These are phyloP conservation scores for Phacellophora camtschatica DNA, from an alignment of 30 jellyfish, hydroid and myxozoan species.

Conservation along the genomic window DNA sequence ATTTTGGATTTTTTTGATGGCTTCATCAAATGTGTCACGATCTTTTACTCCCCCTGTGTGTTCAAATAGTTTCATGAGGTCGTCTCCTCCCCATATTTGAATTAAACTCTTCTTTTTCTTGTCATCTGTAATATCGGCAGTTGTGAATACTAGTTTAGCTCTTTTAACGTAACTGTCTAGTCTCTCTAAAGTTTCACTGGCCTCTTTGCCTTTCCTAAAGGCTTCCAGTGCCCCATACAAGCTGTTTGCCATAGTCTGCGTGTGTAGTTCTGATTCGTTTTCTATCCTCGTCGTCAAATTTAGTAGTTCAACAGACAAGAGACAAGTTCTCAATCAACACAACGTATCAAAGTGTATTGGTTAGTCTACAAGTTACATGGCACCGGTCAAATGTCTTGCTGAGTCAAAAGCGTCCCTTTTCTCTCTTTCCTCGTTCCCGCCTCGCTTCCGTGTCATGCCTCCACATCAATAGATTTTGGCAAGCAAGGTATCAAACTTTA, in stretches of 20 bases:
- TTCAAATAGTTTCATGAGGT: slow-evolving; percentile 14
- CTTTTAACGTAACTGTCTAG: neutral
- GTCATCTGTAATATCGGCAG: slow-evolving; percentile 15
- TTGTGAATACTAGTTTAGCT: slow-evolving; percentile 5
- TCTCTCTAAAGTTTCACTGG: neutral
- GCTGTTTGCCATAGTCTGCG: neutral
- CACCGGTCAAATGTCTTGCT: too few relatives aligned
- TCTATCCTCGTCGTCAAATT: neutral
- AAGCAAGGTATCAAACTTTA: too few relatives aligned
- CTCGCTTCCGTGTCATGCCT: too few relatives aligned
- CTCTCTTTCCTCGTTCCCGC: too few relatives aligned
- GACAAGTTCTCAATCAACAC: too few relatives aligned
- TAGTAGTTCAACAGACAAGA: too few relatives aligned
- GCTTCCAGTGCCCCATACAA: slow-evolving; percentile 4
- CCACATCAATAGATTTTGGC: too few relatives aligned
- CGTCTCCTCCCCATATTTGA: slow-evolving; percentile 39
- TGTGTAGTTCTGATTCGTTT: neutral
- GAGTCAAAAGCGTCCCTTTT: too few relatives aligned
- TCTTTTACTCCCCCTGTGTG: slow-evolving; percentile 25
- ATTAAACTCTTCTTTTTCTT: slow-evolving; percentile 14
- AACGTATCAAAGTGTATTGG: too few relatives aligned
- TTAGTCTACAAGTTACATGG: too few relatives aligned
- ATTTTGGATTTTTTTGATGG: neutral
- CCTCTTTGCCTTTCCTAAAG: neutral
- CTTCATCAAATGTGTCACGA: slow-evolving; percentile 6